These are phyloP conservation scores for Pseudobourletiella spinata DNA, from an alignment of 1,140 invertebrate genomes.

Conservation along the genomic window DNA sequence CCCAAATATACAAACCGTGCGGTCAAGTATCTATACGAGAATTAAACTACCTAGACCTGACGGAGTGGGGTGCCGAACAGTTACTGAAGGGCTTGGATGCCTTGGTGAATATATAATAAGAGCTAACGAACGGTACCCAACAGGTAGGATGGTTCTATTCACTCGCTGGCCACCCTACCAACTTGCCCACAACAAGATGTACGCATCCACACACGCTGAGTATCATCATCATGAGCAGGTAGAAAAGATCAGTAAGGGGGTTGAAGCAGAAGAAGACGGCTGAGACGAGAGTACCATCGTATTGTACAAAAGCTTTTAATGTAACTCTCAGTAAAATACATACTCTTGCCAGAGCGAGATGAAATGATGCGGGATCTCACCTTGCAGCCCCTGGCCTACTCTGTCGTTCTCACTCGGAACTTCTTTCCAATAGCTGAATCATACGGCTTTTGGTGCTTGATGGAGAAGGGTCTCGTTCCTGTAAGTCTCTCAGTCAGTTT, in stretches of 20 bases:
- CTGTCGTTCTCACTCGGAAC: too few relatives aligned
- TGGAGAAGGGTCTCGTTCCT: too few relatives aligned
- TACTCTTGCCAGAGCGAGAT: too few relatives aligned
- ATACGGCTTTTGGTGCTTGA: too few relatives aligned
- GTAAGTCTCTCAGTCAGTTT: too few relatives aligned
- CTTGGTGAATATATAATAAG: constrained; percentile 20
- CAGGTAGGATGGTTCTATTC: constrained; percentile 13
- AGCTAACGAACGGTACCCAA: constrained; percentile 19
- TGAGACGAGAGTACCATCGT: neutral
- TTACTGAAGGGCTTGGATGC: constrained; percentile 21
- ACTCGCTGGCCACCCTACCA: neutral
- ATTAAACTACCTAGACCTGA: constrained; percentile 14
- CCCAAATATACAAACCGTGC: too few relatives aligned
- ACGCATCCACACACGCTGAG: neutral
- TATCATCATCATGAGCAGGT: neutral
- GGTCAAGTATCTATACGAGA: too few relatives aligned
- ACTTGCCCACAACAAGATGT: neutral
- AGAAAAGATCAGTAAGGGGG: neutral
- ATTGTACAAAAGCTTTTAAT: neutral
- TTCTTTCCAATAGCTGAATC: too few relatives aligned
- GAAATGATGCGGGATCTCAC: constrained; percentile 14
- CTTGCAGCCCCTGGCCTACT: constrained; percentile 17
- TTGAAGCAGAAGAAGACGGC: neutral
- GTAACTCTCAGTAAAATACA: too few relatives aligned
- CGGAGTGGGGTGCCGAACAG: constrained; percentile 11